Evolutionary conservation across 2,113 vertebrate genomes (phyloP).

Genomic region (Mormyrus iriodes): DNA sequence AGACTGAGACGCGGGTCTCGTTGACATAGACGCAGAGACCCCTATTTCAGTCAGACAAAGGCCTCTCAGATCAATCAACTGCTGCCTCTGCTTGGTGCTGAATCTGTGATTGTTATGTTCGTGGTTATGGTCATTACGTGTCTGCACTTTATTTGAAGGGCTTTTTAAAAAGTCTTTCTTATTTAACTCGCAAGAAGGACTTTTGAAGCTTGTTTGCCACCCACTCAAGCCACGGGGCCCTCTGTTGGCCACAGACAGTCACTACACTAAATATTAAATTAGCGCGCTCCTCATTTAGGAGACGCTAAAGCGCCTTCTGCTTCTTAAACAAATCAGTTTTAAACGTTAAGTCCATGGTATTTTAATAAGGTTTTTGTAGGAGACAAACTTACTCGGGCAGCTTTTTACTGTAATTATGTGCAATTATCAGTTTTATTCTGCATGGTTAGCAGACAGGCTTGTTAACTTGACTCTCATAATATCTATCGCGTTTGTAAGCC

Average conservation of each 20-base stretch:
- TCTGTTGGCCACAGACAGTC: no score
- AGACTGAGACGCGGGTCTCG: neutral
- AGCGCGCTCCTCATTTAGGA: no score
- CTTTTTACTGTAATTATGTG: constrained; percentile 44
- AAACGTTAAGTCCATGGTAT: neutral
- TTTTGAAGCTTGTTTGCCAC: neutral
- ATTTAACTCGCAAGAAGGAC: neutral
- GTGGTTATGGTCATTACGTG: constrained; percentile 23
- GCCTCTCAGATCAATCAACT: constrained; percentile 32
- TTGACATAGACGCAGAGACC: neutral
- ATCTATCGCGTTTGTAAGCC: constrained; percentile 11
- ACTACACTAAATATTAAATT: no score
- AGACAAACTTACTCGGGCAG: neutral
- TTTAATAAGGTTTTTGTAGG: neutral
- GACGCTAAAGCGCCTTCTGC: no score
- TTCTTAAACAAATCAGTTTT: neutral
- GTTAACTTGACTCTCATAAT: constrained; percentile 30
- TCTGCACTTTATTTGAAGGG: neutral
- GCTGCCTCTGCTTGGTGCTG: constrained; percentile 23
- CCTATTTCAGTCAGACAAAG: constrained; percentile 34
- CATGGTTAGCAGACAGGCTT: constrained; percentile 23
- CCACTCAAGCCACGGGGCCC: no score
- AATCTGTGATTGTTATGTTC: constrained; percentile 37
- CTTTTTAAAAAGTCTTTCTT: neutral
- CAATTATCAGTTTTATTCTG: constrained; percentile 54